Evolutionary conservation across 2,113 vertebrate species (phyloP), one percentile per base, ranked within the genome.

Genomic region (Orcinus orca): DNA sequence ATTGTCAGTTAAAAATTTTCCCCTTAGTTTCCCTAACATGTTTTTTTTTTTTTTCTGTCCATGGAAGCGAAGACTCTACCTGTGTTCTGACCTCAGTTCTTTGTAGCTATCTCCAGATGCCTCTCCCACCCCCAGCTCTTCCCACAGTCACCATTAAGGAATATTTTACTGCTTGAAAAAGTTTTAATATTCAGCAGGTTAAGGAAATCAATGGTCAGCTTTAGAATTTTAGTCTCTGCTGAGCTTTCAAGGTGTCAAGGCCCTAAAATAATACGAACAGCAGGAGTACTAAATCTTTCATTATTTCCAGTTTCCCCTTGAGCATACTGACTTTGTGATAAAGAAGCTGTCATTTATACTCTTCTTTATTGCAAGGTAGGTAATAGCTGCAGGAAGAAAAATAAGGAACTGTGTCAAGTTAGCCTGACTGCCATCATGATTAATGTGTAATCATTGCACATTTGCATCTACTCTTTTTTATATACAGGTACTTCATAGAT

Each of bases 401-500:
- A 97, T 81, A 97, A 79, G 81, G 92, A 85, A 97, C 81, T n/a
- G 83, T 90, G 87, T 98, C 90, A 93, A 97, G 86, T 70, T 62
- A 55, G 73, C 83, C 92, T 81, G 90, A 71, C 81, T 98, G 87
- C 87, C 98, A 88, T 94, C 96, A 33, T 97, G 94, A 98, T 97
- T 86, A 97, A 98, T 96, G 92, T 83, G 44, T 97, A 98, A 97
- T 97, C 92, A 95, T 50, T 95, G 21, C 88, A 79, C 83, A 97
- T 98, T 98, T 98, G 90, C 90, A 96, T 98, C 89, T 97, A 29
- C 41, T 98, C 73, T 97, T 95, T 58, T 97, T 97, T 63, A 50
- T 50, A 60, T 74, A 13, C 98, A 99, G 99, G 98, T 99, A 99
- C 97, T 99, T 99, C 98, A 99, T 99, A 60, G 99, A 99, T 98